These are phyloP conservation scores for Poliocrania exsul DNA, from an alignment of 2,797 vertebrate species.

Conservation along the genomic window DNA sequence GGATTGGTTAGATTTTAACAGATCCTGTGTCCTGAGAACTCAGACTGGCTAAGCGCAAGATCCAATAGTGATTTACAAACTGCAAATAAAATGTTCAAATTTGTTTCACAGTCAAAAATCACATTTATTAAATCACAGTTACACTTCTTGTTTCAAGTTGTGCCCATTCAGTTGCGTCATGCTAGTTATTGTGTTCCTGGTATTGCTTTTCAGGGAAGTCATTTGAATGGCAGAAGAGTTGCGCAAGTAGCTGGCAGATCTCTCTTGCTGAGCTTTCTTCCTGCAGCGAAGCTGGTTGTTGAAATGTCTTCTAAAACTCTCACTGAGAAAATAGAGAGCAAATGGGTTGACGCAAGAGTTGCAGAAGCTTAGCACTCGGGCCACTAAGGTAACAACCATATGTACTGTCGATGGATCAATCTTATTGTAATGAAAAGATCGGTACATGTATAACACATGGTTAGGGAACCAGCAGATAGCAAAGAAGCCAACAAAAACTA, in stretches of 20 bases:
- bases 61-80: background rate
- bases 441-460: slow-evolving; percentile 83
- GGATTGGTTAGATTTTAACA: background rate
- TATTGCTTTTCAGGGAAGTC: slow-evolving; percentile 89
- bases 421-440: slow-evolving; percentile 82
- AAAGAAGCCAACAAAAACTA: slow-evolving; percentile 85
- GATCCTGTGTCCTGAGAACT: background rate
- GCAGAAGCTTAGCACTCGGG: slow-evolving; percentile 83
- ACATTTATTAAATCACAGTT: slow-evolving; percentile 73
- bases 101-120: background rate
- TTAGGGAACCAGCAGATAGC: slow-evolving; percentile 85
- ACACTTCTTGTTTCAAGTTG: slow-evolving; percentile 81
- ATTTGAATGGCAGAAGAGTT: slow-evolving; percentile 90
- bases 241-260: slow-evolving; percentile 84
- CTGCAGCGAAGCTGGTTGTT: slow-evolving; percentile 86
- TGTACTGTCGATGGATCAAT: slow-evolving; percentile 81
- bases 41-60: background rate
- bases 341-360: slow-evolving; percentile 87
- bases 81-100: background rate
- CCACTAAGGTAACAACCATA: slow-evolving; percentile 81
- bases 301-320: slow-evolving; percentile 84
- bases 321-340: slow-evolving; percentile 83
- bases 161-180: slow-evolving; percentile 80
- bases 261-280: slow-evolving; percentile 70
- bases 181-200: slow-evolving; percentile 75